Evolutionary conservation across 1,140 invertebrate genomes (phyloP), one percentile per base, ranked within the genome.

Genomic region (Trissolcus basalis): DNA sequence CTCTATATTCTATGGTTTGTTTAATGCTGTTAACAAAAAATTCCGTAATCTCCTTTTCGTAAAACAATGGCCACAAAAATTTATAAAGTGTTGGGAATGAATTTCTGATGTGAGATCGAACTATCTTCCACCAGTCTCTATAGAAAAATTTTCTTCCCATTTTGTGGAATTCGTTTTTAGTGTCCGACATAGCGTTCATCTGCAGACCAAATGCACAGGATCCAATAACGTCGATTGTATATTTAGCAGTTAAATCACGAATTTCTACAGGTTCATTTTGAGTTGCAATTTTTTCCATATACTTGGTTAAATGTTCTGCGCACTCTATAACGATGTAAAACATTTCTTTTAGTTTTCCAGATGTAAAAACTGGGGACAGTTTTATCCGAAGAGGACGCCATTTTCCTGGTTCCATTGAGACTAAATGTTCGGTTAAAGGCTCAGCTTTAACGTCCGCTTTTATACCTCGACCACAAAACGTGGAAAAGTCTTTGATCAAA

Each of bases 191-290:
- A 13, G 87, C 80, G 59, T 90, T 89, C 71, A 86, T 86, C 51
- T 91, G 84, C 9, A 92, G 81, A 2, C 91, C 91, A 82, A 92
- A 92, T 12, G 89, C 90, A 58, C 87, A 89, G 1, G 85, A 87
- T 0, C 87, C 90, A 53, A 91, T 91, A 0, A 91, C 86, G 76
- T 91, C 90, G 4, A 88, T 90, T 3, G 89, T 89, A 45, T 82
- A 90, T 67, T 86, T 85, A 1, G 85, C 56, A 14, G 81, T 83
- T 11, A 86, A 39, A 39, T 86, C 83, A 48, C 81, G 82, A 4
- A 69, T 45, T 49, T 87, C 82, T 5, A 76, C 33, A 0, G 41
- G 53, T 53, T 51, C 53, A 15, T 50, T 35, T 11, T 70, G 51
- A 0, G 44, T 14, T 0, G 67, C 63, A 12, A 65, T n/a, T 36